Conservation (phyloP, 92 coral and sea anemone genomes). For the Epizoanthus ramosus region DNA sequence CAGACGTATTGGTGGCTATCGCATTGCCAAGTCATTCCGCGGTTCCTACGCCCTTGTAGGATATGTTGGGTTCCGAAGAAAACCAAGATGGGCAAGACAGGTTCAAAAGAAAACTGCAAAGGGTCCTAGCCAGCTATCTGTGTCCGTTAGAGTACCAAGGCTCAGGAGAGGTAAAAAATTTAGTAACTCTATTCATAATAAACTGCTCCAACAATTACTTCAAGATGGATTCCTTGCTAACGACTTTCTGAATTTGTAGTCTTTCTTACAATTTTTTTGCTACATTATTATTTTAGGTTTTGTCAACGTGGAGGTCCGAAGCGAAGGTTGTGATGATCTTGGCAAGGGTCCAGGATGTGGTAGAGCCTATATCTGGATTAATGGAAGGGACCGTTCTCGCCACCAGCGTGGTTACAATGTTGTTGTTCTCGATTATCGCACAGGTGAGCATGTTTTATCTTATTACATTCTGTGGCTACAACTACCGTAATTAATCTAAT, state of each 20-base stretch:
- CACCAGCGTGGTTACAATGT: constrained; percentile 13
- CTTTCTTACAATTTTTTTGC: too few species aligned
- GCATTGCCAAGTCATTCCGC: constrained; percentile 3
- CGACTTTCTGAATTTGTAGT: too few species aligned
- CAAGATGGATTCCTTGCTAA: too few species aligned
- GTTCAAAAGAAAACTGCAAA: constrained; percentile 14
- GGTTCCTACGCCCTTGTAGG: constrained; percentile 31
- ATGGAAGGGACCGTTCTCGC: constrained; percentile 22
- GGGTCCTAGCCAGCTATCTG: constrained; percentile 29
- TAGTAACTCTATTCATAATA: too few species aligned
- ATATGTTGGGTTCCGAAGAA: constrained; percentile 11
- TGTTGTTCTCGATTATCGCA: constrained; percentile 8
- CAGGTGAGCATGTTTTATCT: neutral
- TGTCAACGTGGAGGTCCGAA: constrained; percentile 22
- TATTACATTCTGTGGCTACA: too few species aligned
- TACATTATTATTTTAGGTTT: neutral
- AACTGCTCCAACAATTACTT: too few species aligned
- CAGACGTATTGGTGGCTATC: constrained; percentile 12
- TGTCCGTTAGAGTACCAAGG: constrained; percentile 29
- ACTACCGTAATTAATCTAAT: too few species aligned
- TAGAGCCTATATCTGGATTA: constrained; percentile 4
- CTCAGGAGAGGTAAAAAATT: constrained; percentile 2
- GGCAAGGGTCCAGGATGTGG: constrained; percentile 36
- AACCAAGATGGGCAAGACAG: constrained; percentile 16
- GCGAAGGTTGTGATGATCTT: constrained; percentile 29